These are phyloP conservation scores for Falco rusticolus DNA, from an alignment of 2,797 vertebrate genomes.

Conservation along the genomic window DNA sequence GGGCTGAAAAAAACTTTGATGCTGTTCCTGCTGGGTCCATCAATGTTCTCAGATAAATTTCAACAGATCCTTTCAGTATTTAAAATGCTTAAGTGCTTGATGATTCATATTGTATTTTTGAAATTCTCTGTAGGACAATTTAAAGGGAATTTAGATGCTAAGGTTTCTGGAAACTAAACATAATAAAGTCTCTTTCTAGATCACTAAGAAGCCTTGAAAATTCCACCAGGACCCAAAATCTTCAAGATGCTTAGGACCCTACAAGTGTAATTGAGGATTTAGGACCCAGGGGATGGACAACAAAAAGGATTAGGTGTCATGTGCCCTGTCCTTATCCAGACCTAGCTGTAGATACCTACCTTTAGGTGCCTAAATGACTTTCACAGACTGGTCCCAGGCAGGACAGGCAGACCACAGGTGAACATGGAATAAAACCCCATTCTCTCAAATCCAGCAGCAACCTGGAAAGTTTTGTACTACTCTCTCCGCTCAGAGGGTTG, in stretches of 20 bases:
- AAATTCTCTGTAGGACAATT: not conserved
- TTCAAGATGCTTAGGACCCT: not conserved
- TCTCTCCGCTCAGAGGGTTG: not conserved
- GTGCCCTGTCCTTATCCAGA: not conserved
- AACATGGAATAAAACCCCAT: not conserved
- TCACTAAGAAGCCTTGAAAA: not conserved
- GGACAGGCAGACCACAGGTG: not conserved
- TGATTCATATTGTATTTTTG: not conserved
- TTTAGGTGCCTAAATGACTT: not conserved
- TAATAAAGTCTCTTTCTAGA: not conserved
- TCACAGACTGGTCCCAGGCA: not conserved
- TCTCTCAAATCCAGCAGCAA: not conserved
- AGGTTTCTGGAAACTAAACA: not conserved
- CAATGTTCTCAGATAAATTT: not conserved
- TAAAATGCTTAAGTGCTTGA: not conserved
- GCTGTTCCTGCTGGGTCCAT: not conserved
- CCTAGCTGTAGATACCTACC: too few species aligned
- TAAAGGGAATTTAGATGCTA: not conserved
- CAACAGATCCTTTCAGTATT: not conserved
- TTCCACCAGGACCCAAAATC: not conserved
- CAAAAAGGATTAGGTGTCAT: not conserved
- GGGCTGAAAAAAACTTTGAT: not conserved
- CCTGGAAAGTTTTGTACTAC: not conserved
- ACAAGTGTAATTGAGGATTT: too few species aligned
- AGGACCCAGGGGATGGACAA: too few species aligned